Evolutionary conservation across 2,797 vertebrate genomes (phyloP).

Genomic region (Lepilemur ruficaudatus): DNA sequence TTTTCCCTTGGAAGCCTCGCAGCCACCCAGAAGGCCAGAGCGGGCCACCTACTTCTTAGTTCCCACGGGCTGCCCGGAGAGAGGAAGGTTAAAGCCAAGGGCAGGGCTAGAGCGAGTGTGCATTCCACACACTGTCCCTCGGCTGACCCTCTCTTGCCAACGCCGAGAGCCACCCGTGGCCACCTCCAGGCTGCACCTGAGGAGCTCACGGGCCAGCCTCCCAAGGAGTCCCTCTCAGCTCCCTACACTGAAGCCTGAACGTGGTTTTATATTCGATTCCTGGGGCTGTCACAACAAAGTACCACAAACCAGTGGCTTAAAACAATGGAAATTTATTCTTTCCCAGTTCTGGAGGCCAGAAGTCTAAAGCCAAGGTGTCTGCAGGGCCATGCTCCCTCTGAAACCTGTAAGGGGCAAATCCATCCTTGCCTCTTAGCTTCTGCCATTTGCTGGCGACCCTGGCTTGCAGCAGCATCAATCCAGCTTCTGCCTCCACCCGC

Average conservation of each 20-base stretch:
- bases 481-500: background rate
- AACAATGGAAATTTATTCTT: background rate
- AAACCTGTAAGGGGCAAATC: background rate
- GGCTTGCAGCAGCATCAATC: background rate
- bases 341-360: background rate
- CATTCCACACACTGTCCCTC: background rate
- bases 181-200: background rate
- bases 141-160: background rate
- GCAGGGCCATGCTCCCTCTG: background rate
- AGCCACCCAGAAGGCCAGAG: background rate
- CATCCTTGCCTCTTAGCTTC: background rate
- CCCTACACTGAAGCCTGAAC: background rate
- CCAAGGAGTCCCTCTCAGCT: background rate
- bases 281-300: background rate
- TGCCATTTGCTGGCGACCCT: background rate
- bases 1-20: background rate
- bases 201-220: background rate
- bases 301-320: background rate
- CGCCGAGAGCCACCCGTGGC: background rate
- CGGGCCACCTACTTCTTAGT: background rate
- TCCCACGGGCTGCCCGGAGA: background rate
- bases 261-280: background rate
- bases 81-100: constrained; percentile 34
- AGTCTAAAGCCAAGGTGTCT: background rate
- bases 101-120: background rate